Base-by-base conservation (phyloP, 35 echinoderm and acorn worm genomes). In the Anneissia japonica region DNA sequence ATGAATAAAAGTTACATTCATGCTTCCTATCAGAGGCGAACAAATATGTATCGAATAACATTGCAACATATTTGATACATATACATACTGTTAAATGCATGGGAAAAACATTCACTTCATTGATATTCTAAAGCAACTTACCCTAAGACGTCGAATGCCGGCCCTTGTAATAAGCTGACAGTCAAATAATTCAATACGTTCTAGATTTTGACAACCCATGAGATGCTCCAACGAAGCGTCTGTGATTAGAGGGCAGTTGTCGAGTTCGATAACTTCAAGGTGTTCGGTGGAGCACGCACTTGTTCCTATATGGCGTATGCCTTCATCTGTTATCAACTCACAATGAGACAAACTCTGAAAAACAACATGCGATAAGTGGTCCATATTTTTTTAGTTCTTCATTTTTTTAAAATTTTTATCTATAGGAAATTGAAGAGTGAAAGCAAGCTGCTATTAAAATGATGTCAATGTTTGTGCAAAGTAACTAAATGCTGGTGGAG, bases 321-420 rank as follows among this genome's bases (percentile, higher is more conserved):
- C 96, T 55, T 99, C 96, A 46, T 99, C 96, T 72, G 96, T 99
- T 77, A 99, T 99, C 51, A 99, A 87, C 46, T 99, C 96, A 93
- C 96, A 99, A 73, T 99, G 96, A 43, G 96, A 99, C 74, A 99
- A 87, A 77, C 89, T 99, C 96, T 99, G 84, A 16, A 43, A 77
- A 46, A 31, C 51, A 73, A 79, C 9, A 83, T 37, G 26, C 12
- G 38, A 9, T 35, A 29, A 81, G 12, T 64, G 12, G 28, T 64
- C 28, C 28, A 75, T 30, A 75, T 34, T 75, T 75, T 4, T 75
- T 75, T 28, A 75, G 32, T 64, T 14, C 13, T 14, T 64, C 51
- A 64, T 64, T 13, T 14, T 64, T 64, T 64, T 64, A 64, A 28
- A 14, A 13, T 64, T 64, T n/a, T n/a, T n/a, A n/a, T n/a, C n/a